Conservation (phyloP, 2,797 vertebrate genomes). For the Mormyrops attenuatus region DNA sequence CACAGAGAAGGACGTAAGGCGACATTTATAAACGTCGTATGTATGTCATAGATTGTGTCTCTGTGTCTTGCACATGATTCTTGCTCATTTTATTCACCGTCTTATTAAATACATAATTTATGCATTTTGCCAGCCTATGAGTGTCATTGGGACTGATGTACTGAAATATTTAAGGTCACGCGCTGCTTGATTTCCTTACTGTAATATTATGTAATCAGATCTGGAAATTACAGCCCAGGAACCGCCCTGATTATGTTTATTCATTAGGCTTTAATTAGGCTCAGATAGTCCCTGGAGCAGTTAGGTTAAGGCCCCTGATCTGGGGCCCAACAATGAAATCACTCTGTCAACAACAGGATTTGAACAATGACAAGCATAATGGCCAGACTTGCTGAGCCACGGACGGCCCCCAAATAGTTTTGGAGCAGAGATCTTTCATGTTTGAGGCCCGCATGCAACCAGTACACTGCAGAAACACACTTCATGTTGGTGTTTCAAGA, state of each 20-base stretch:
- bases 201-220: neutral
- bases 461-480: neutral
- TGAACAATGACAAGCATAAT: neutral
- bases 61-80: neutral
- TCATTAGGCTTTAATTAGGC: neutral
- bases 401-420: neutral
- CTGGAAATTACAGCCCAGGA: neutral
- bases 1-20: neutral
- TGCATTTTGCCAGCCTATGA: slow-evolving; percentile 25
- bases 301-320: neutral
- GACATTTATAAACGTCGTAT: neutral
- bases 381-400: neutral
- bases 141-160: neutral
- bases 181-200: neutral
- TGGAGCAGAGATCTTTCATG: neutral
- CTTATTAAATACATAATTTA: slow-evolving; percentile 56
- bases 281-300: neutral
- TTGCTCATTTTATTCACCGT: slow-evolving; percentile 42
- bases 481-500: neutral
- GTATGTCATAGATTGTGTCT: neutral
- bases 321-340: neutral
- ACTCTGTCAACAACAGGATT: neutral
- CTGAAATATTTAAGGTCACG: neutral
- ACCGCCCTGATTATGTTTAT: neutral
- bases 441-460: neutral